A percentile compares a stretch with the other conserved stretches of the same genome.
These are phyloP conservation scores for Indicator indicator DNA, from an alignment of 2,113 vertebrate genomes.

Conservation along the genomic window DNA sequence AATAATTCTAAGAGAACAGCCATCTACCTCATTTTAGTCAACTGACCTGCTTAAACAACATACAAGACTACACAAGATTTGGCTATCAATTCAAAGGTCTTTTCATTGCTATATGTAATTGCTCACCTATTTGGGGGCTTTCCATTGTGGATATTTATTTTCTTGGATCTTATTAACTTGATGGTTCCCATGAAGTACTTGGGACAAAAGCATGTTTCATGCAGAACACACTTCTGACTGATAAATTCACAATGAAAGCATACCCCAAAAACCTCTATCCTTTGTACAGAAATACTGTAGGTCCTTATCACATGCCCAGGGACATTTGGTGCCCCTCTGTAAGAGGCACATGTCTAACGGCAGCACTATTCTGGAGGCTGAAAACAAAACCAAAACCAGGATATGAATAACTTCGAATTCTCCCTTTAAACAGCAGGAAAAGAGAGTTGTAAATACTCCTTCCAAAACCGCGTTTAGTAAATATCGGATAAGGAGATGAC, in stretches of 20 bases:
- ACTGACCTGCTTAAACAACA: neutral
- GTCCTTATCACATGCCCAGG: neutral
- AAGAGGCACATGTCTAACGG: neutral
- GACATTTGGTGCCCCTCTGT: neutral
- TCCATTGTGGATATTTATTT: neutral
- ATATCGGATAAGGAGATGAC: neutral
- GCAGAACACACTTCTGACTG: neutral
- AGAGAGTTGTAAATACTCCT: neutral
- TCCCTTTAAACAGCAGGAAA: neutral
- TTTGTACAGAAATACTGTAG: neutral
- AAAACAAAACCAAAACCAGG: neutral
- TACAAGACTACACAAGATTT: neutral
- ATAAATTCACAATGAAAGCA: neutral
- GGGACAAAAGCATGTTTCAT: neutral
- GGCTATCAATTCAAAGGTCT: neutral
- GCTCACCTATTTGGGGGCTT: neutral
- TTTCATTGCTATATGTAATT: neutral
- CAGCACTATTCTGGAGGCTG: neutral
- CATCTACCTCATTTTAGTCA: neutral
- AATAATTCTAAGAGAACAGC: neutral
- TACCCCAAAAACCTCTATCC: neutral
- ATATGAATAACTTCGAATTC: neutral
- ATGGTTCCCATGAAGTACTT: neutral
- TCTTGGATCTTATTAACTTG: neutral
- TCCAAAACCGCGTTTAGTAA: neutral